Percentiles rank a stretch among this genome's conserved stretches.
phyloP scores from a whole-genome alignment of 2,888 invertebrate species.

The Latrodectus hesperus region DNA sequence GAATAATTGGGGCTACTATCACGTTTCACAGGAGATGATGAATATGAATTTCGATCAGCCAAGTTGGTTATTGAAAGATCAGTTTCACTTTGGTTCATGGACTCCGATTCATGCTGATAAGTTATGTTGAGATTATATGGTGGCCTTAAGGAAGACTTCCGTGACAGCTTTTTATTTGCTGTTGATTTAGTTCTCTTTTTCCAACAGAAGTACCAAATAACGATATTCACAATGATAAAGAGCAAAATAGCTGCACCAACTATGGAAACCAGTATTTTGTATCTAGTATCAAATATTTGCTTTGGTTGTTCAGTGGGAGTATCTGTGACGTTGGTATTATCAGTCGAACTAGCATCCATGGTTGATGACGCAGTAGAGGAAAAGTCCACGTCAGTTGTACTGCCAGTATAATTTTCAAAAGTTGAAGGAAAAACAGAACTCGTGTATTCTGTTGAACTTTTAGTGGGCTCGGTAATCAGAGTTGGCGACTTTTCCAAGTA shows the following conservation, averaged over 20 bases:
- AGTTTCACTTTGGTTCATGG: conserved; percentile 5
- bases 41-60: conserved; percentile 3
- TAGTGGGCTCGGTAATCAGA: neutral
- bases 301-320: neutral
- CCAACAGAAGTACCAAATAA: conserved; percentile 42
- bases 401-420: neutral
- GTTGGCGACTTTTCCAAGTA: neutral
- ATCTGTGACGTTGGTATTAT: neutral
- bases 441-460: neutral
- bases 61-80: conserved; percentile 21
- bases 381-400: neutral
- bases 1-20: conserved; percentile 4
- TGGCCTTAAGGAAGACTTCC: conserved; percentile 21
- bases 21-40: neutral
- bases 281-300: conserved; percentile 14
- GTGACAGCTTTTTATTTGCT: conserved; percentile 1
- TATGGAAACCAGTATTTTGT: conserved; percentile 20
- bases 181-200: conserved; percentile 11
- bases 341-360: neutral
- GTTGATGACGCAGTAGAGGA: neutral
- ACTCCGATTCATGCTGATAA: conserved; percentile 20
- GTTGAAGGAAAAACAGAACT: neutral
- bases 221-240: conserved; percentile 39
- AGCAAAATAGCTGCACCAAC: conserved; percentile 29
- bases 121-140: conserved; percentile 54